phyloP scores from a whole-genome alignment of 2,888 invertebrate species.

The Eutolmus rufibarbis region DNA sequence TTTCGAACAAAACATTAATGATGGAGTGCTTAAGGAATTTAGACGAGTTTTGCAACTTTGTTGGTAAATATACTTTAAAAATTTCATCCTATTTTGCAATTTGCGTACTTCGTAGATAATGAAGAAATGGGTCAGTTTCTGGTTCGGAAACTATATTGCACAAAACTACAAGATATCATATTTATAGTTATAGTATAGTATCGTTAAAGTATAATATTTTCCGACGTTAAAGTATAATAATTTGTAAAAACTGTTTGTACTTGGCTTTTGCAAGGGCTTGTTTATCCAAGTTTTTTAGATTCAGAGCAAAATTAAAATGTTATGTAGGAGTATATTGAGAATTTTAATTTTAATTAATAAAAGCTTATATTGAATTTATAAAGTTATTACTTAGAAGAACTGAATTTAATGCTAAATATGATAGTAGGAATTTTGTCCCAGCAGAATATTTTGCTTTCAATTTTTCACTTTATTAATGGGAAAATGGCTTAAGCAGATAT shows the following conservation, averaged over 20 bases:
- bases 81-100: not conserved
- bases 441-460: no score
- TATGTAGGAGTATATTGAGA: no score
- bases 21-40: not conserved
- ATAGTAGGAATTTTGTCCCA: no score
- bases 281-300: not conserved
- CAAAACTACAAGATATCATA: not conserved
- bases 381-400: no score
- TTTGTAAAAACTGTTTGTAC: not conserved
- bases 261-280: not conserved
- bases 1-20: not conserved
- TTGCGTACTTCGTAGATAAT: not conserved
- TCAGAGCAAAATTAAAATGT: not conserved
- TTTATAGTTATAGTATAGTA: not conserved
- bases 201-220: not conserved
- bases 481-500: no score
- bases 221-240: not conserved
- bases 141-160: not conserved
- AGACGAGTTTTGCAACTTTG: not conserved
- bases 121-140: not conserved
- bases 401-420: no score
- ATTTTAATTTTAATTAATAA: no score
- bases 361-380: no score
- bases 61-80: not conserved
- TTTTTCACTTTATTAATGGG: no score